phyloP scores from a whole-genome alignment of 2,797 vertebrate genomes.

The Poliocrania exsul region DNA sequence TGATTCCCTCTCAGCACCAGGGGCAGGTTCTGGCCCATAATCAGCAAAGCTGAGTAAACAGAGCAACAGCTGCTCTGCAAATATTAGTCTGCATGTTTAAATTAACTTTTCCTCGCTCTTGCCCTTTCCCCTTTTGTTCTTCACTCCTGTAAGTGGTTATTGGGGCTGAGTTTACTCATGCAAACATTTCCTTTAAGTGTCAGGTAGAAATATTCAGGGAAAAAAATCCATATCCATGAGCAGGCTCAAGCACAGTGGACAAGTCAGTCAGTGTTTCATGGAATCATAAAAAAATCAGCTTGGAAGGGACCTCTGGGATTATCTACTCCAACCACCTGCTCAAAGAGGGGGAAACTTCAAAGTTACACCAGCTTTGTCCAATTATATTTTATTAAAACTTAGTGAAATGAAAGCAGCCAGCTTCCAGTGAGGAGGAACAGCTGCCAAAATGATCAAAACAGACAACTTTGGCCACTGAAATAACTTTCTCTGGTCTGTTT shows the following conservation, averaged over 20 bases:
- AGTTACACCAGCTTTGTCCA: background rate
- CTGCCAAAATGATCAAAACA: background rate
- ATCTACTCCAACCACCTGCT: background rate
- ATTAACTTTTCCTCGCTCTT: background rate
- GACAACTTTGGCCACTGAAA: background rate
- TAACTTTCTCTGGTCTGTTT: background rate
- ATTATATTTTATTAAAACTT: background rate
- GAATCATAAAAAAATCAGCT: background rate
- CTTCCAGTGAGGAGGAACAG: background rate
- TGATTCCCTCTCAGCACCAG: rapidly evolving
- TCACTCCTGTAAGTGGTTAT: background rate
- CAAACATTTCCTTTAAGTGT: background rate
- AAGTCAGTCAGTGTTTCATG: background rate
- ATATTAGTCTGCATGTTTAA: background rate
- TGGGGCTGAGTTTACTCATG: background rate
- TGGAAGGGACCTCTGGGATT: background rate
- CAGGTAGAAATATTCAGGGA: background rate
- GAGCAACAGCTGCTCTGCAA: background rate
- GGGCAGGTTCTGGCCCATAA: background rate
- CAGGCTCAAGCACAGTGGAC: rapidly evolving
- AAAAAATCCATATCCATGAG: background rate
- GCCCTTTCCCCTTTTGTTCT: background rate
- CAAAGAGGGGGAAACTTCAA: background rate
- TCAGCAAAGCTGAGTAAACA: background rate
- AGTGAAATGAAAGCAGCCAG: background rate